Evolutionary conservation across 2,797 vertebrate genomes (phyloP), one percentile per base, ranked within the genome.

Genomic region (Galago senegalensis): DNA sequence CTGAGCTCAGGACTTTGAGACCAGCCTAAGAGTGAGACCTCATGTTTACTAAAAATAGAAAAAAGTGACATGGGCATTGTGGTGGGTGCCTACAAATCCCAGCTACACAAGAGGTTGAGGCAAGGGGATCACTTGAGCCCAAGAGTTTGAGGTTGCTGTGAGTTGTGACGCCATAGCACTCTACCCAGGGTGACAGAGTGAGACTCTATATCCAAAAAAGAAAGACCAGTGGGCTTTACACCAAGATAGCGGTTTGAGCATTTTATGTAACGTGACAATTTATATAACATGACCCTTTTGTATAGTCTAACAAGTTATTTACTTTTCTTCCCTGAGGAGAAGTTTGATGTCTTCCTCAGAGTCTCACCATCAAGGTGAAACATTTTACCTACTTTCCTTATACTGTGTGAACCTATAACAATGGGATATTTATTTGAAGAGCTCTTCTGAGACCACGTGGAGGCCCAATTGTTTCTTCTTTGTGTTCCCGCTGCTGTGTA

Each of bases 341-440:
- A 75, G 72, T 63, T 82, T 67, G 69, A 40, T 34, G 58, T 49
- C 91, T 93, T 73, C 70, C 80, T 95, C 49, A 94, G 63, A 85
- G 25, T 61, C 77, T 29, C 29, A 89, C 91, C 53, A 34, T 76
- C 85, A 73, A 63, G 58, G 14, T 11, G 58, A 83, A 87, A 43
- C 23, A 31, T 21, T 60, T 5, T 40, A n/a, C 67, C 65, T 46
- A 65, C 37, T 69, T 58, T 87, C 43, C 29, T 13, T 31, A 56
- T 46, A 14, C 73, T 63, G 29, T 27, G 61, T 34, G 86, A 73
- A 76, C 60, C 90, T 40, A 14, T 37, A 25, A 53, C 76, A 70
- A 76, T 29, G 53, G 29, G 76, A 40, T 40, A 40, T 40, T 40
- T 65, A 18, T 79, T 25, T 81, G 34, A 82, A 90, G 86, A 93